Base-by-base conservation (phyloP, 2,888 invertebrate species). In the Diarsia dahlii region DNA sequence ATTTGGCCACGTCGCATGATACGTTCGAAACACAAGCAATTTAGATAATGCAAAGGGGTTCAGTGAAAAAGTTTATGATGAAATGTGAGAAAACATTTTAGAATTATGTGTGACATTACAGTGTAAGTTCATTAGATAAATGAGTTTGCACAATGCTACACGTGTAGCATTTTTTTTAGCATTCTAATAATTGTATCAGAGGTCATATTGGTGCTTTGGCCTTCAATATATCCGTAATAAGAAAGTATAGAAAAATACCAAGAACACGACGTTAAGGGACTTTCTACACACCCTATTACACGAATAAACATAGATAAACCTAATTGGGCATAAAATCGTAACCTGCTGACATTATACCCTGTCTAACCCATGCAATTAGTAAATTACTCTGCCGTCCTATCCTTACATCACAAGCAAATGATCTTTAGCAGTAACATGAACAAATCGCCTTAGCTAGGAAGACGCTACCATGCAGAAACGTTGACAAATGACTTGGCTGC, bases 1-100 rank as follows among this genome's bases (percentile, higher is more conserved):
- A 90, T 91, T 85, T 86, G 89, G 88, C 88, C 91, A 90, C 90
- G 90, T 90, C 90, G 91, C 91, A 91, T 92, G 93, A 82, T 87
- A 82, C 85, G 78, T 87, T 87, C 86, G 79, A 71, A 81, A 82
- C 71, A 75, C 73, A 50, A 58, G 54, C 76, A 79, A 80, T 87
- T 85, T 85, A 87, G 79, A 89, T 82, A 87, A 82, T 80, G 74
- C 71, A 64, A 79, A 76, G 75, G 78, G 77, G 78, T 85, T 80
- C 58, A 64, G 75, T 74, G 63, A 54, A 78, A 74, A 77, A 62
- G 65, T 58, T 56, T 67, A 77, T 54, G 63, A 48, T 45, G 50
- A 69, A 65, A 69, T 50, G 66, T 54, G 46, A 28, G 60, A 54
- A 46, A 68, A 71, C 48, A 65, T 39, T 69, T 68, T 45, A 60